A percentile compares a stretch with the other conserved stretches of the same genome.
These are phyloP conservation scores for Phoenicopterus ruber DNA, from an alignment of 2,113 vertebrate species.

Conservation along the genomic window DNA sequence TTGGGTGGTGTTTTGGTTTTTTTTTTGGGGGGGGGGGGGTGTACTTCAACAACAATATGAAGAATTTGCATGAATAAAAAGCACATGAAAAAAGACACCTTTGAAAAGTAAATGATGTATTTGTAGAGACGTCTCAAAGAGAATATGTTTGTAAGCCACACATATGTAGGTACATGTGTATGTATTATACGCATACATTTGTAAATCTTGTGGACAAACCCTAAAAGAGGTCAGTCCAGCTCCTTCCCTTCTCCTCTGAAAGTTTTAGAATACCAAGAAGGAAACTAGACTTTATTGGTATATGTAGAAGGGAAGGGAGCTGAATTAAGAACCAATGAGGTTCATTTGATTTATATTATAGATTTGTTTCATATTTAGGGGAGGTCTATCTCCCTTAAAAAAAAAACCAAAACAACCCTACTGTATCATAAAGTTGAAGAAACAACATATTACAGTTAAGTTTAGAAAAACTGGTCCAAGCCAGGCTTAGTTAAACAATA, in stretches of 20 bases:
- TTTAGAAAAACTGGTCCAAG: background rate
- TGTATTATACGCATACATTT: background rate
- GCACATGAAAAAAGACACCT: background rate
- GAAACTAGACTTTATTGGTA: background rate
- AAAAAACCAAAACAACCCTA: too few species aligned
- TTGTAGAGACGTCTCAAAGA: background rate
- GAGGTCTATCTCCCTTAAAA: background rate
- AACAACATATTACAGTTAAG: background rate
- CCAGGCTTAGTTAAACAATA: background rate
- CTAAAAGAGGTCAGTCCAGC: background rate
- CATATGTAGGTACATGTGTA: accelerated
- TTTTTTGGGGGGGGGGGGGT: too few species aligned
- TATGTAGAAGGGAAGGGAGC: background rate
- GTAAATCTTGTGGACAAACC: background rate
- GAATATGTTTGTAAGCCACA: background rate
- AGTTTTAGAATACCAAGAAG: background rate
- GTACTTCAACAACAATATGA: too few species aligned
- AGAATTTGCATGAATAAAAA: background rate
- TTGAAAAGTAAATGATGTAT: background rate
- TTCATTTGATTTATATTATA: background rate
- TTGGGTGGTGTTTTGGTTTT: background rate
- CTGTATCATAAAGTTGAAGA: background rate
- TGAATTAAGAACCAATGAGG: background rate
- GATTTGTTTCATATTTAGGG: background rate
- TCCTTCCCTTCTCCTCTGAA: background rate